phyloP scores from a whole-genome alignment of 2,888 invertebrate species.

The Pasiphila rectangulata region DNA sequence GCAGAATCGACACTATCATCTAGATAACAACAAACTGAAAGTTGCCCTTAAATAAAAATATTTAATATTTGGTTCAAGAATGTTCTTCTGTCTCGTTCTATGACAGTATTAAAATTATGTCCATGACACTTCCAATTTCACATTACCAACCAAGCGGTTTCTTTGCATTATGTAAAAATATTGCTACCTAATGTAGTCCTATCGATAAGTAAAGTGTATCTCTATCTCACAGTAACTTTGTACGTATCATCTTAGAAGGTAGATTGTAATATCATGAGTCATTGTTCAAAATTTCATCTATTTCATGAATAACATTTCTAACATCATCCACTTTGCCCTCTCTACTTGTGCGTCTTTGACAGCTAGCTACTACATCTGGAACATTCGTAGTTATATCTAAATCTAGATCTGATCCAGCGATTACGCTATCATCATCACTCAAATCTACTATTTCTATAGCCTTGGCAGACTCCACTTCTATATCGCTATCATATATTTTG shows the following conservation, averaged over 20 bases:
- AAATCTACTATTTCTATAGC: conserved; percentile 63
- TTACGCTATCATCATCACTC: conserved; percentile 57
- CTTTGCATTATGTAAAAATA: conserved; percentile 1
- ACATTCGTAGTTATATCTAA: conserved; percentile 60
- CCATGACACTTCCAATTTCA: too few species aligned
- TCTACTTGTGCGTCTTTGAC: conserved; percentile 48
- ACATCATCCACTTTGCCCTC: conserved; percentile 31
- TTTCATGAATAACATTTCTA: conserved; percentile 50
- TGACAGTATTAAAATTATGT: too few species aligned
- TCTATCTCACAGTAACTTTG: conserved; percentile 17
- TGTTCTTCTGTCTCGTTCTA: too few species aligned
- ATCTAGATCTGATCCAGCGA: conserved; percentile 49
- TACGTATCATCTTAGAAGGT: conserved; percentile 7
- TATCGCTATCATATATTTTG: conserved; percentile 52
- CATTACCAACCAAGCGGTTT: too few species aligned
- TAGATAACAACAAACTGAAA: too few species aligned
- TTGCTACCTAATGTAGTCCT: conserved; percentile 3
- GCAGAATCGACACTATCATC: too few species aligned
- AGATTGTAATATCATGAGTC: conserved; percentile 53
- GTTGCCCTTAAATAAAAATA: too few species aligned
- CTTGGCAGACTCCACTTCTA: conserved; percentile 56
- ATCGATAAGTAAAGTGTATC: neutral
- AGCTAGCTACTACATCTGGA: conserved; percentile 73
- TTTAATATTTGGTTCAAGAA: too few species aligned
- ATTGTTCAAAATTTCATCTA: conserved; percentile 55